Base-by-base conservation (phyloP, 1,140 invertebrate genomes). In the Drosophila ficusphila region DNA sequence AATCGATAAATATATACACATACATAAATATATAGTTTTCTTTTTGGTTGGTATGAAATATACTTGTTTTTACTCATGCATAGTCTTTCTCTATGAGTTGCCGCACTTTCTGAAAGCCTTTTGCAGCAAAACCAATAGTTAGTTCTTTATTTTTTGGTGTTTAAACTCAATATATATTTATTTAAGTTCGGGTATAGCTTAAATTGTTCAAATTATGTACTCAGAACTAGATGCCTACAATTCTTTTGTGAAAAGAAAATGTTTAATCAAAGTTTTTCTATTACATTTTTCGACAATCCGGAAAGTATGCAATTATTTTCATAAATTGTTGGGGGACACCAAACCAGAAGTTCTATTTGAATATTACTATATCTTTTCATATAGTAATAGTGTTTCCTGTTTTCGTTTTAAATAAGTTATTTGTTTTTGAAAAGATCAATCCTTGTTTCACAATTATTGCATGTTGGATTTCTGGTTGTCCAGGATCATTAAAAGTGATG, bases 61-160 rank as follows among this genome's bases (percentile, higher is more conserved):
- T 41, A n/a, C 14, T 16, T 53, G 19, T 46, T 36, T 47, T 18
- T 65, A 25, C 48, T 27, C 42, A 33, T 33, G 25, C 9, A 44
- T 47, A 38, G 52, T 56, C 39, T 56, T 42, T 54, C 48, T 33
- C 44, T 65, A 54, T 81, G 36, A 42, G 70, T 68, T 44, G 54
- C 52, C 57, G 42, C 57, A 46, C 53, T 70, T 83, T 78, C 60
- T 62, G 21, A 69, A 69, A 70, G 70, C 64, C 48, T 53, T 36
- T 36, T 41, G 19, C 48, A 68, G 34, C 39, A 27, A 21, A 39
- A 21, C 11, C 14, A 29, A 38, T 41, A 49, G 44, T 34, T 49
- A 46, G 42, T 44, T 71, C 41, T 47, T 62, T 81, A 64, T 76
- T 68, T 68, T 79, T 76, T 79, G 72, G 76, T 72, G 60, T 67